Evolutionary conservation across 2,797 vertebrate genomes (phyloP).

Genomic region (Microctenopoma steveboyesi): DNA sequence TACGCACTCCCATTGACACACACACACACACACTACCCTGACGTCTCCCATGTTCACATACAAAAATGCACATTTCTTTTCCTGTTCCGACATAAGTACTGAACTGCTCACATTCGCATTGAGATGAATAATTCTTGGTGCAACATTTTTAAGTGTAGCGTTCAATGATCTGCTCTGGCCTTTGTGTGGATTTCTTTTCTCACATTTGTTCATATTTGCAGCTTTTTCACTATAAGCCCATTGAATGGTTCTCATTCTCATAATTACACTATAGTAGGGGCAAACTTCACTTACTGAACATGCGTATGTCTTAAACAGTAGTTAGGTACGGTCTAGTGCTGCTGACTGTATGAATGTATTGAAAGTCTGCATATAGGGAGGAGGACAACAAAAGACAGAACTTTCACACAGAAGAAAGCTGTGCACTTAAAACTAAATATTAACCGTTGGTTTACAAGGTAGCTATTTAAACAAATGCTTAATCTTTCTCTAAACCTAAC

Average conservation of each 20-base stretch:
- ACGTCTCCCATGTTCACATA: constrained; percentile 49
- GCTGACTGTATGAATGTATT: background rate
- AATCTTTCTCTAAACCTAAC: background rate
- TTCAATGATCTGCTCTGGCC: constrained; percentile 18
- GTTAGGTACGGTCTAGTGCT: background rate
- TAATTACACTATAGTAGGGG: background rate
- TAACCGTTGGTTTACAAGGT: too few relatives aligned
- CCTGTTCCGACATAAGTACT: constrained; percentile 65
- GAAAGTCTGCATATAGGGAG: background rate
- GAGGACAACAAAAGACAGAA: too few relatives aligned
- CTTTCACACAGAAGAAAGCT: background rate
- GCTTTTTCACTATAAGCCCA: background rate
- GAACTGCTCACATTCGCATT: constrained; percentile 60
- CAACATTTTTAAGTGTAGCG: constrained; percentile 40
- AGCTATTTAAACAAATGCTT: background rate
- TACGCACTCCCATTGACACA: background rate
- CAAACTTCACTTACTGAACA: background rate
- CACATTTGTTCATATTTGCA: background rate
- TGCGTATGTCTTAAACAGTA: background rate
- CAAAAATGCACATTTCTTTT: constrained; percentile 51
- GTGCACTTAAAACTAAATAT: too few relatives aligned
- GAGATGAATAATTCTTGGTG: constrained; percentile 66
- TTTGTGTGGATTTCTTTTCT: background rate
- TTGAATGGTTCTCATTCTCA: background rate
- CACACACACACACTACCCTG: constrained; percentile 23